Conservation (phyloP, 1,140 invertebrate species). For the Euschistus heros region DNA sequence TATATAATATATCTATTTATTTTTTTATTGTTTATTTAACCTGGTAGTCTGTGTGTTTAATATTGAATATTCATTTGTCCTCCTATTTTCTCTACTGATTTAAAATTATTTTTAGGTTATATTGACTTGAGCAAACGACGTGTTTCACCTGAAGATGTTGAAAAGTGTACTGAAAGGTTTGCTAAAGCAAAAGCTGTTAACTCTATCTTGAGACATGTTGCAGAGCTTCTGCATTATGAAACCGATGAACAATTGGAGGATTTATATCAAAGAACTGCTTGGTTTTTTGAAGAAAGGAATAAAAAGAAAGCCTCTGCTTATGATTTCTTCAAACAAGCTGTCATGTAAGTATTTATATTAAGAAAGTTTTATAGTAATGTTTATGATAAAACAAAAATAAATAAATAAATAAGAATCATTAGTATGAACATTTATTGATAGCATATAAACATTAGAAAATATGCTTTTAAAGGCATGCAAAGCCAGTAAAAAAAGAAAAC, state of each 20-base stretch:
- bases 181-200: slow-evolving; percentile 93
- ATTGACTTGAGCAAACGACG: slow-evolving; percentile 98
- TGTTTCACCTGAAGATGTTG: slow-evolving; percentile 94
- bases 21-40: no score
- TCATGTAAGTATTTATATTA: slow-evolving; percentile 58
- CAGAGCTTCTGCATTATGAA: slow-evolving; percentile 85
- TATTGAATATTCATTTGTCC: no score
- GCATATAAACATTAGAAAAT: no score
- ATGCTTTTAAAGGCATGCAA: no score
- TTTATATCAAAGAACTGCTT: slow-evolving; percentile 94
- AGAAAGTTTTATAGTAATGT: no score
- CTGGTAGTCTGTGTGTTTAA: no score
- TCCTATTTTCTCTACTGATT: no score
- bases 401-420: no score
- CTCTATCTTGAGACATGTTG: slow-evolving; percentile 93
- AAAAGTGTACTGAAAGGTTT: slow-evolving; percentile 96
- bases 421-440: no score
- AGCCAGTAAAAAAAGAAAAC: no score
- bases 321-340: slow-evolving; percentile 97
- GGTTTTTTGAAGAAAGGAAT: slow-evolving; percentile 96
- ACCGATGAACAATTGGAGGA: slow-evolving; percentile 88
- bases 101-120: slow-evolving; percentile 57
- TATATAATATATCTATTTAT: no score
- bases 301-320: slow-evolving; percentile 93
- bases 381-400: no score